Evolutionary conservation across 2,888 invertebrate species (phyloP).

Genomic region (Glaucopsyche alexis): DNA sequence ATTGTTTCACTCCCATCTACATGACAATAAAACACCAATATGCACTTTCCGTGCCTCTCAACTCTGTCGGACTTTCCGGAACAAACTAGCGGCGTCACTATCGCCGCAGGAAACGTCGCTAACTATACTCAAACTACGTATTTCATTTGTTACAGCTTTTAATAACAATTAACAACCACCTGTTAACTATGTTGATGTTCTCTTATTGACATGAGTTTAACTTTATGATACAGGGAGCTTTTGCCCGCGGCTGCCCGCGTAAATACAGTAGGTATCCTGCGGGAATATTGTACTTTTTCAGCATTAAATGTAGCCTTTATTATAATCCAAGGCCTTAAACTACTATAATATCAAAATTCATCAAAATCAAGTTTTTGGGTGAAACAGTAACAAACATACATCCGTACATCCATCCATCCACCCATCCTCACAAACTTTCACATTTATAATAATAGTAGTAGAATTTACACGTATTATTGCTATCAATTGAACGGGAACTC

Average conservation of each 20-base stretch:
- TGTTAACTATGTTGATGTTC: not conserved
- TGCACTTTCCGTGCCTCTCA: not conserved
- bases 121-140: conserved; percentile 10
- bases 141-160: conserved; percentile 3
- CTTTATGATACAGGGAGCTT: not conserved
- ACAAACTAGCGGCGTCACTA: not conserved
- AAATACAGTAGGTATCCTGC: too few species aligned
- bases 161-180: not conserved
- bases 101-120: not conserved
- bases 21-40: conserved; percentile 3
- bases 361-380: too few species aligned
- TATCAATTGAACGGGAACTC: too few species aligned
- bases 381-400: too few species aligned
- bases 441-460: too few species aligned
- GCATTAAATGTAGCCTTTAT: too few species aligned
- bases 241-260: not conserved
- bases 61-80: conserved; percentile 4
- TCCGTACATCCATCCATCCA: too few species aligned
- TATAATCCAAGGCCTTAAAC: too few species aligned
- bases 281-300: too few species aligned
- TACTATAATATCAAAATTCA: too few species aligned
- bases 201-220: not conserved
- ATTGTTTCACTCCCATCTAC: not conserved
- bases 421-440: too few species aligned
- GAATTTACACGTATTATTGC: too few species aligned